A percentile compares a stretch with the other conserved stretches of the same genome.
phyloP scores from a whole-genome alignment of 2,113 vertebrate genomes.

The Protobothrops mucrosquamatus region DNA sequence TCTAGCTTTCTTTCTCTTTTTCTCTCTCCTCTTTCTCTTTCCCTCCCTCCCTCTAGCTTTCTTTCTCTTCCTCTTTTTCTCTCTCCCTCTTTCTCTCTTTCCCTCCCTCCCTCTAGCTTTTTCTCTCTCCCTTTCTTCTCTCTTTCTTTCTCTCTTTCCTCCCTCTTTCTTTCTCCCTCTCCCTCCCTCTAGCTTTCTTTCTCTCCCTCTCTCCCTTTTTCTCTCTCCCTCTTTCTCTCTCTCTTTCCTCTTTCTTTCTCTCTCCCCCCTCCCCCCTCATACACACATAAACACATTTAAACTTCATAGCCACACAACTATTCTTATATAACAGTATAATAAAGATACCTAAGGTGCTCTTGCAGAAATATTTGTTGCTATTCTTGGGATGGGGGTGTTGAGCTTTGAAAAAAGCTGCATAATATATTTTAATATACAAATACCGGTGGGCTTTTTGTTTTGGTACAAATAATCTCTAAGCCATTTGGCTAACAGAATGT shows the following conservation, averaged over 20 bases:
- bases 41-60: no score
- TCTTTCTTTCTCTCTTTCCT: no score
- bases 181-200: no score
- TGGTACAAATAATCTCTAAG: background rate
- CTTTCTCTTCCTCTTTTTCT: no score
- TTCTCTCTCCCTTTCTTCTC: no score
- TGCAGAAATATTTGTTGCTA: background rate
- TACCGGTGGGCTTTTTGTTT: background rate
- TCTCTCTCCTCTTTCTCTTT: no score
- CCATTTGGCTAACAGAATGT: background rate
- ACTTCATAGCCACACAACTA: background rate
- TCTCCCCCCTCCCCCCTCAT: background rate
- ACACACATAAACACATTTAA: background rate
- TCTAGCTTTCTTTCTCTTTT: no score
- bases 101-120: background rate
- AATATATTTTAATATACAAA: background rate
- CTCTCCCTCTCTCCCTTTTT: fast-evolving
- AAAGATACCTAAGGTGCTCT: background rate
- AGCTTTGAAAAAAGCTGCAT: background rate
- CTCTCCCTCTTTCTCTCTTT: no score
- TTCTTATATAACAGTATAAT: background rate
- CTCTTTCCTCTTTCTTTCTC: no score
- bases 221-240: no score
- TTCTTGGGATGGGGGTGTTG: background rate
- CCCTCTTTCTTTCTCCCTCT: no score